A percentile compares a stretch with the other conserved stretches of the same genome.
phyloP scores from a whole-genome alignment of 2,797 vertebrate genomes.

The Leptoclinus maculatus region DNA sequence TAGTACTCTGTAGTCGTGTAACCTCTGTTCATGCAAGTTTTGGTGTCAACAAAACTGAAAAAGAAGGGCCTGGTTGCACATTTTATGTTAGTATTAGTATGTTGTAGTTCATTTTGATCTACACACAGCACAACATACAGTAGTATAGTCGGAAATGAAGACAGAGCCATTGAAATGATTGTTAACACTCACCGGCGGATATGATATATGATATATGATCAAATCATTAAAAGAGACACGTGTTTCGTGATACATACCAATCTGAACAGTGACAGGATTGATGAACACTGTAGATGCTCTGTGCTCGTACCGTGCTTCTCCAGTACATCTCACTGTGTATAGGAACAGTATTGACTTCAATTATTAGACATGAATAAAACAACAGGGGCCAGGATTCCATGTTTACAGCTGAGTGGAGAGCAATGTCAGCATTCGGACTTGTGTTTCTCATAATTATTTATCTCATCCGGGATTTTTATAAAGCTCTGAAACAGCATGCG shows the following conservation, averaged over 20 bases:
- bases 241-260: too few relatives aligned
- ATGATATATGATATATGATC: background rate
- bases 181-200: background rate
- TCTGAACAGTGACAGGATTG: background rate
- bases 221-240: background rate
- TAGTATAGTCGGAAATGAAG: background rate
- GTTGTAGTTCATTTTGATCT: background rate
- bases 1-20: too few relatives aligned
- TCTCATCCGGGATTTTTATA: constrained; percentile 15
- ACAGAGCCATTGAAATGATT: too few relatives aligned
- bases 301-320: background rate
- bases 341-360: background rate
- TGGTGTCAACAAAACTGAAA: too few relatives aligned
- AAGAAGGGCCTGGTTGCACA: background rate
- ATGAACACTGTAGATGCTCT: background rate
- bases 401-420: constrained; percentile 9
- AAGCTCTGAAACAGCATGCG: constrained; percentile 10
- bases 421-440: constrained; percentile 17
- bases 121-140: background rate
- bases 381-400: constrained; percentile 9
- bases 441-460: constrained; percentile 19
- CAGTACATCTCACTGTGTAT: background rate
- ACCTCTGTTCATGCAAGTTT: too few relatives aligned
- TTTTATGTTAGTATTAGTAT: background rate
- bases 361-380: constrained; percentile 27